Evolutionary conservation across 2,888 invertebrate genomes (phyloP), one percentile per base, ranked within the genome.

Genomic region (Trichopria drosophilae): DNA sequence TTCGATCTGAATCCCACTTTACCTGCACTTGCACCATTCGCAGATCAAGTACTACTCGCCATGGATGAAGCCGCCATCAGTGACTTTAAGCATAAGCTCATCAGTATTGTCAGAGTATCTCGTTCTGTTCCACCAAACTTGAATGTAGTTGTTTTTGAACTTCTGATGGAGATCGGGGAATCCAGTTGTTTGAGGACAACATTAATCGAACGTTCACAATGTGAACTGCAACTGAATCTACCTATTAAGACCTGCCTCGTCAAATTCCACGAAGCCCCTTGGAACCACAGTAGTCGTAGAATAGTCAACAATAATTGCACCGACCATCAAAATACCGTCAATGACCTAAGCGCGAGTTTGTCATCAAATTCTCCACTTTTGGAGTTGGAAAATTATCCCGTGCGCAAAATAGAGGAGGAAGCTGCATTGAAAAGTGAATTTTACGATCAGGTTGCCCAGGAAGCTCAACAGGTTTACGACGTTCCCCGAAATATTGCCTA

Each of bases 221-320:
- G 75, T 50, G 42, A 62, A 1, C 19, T 71, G 2, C 66, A 66
- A 10, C 16, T 60, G 1, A 65, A 66, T 48, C 39, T 58, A 12
- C 69, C 71, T 5, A 45, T 62, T 4, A 66, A 64, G 47, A 37
- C 60, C 6, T 75, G 75, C 39, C 49, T 61, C 15, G 66, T 73
- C 0, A 68, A 59, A 0, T 66, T 73, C 20, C 72, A 75, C 31
- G 69, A 73, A 53, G 65, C 63, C 15, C 69, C 70, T 2, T 69
- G 67, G 68, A 13, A 10, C 6, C 58, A 57, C 6, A 58, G 64
- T 3, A 67, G 61, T 43, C 65, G 68, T 3, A 64, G 47, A 36
- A 66, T 75, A 23, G 62, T 59, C 1, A 61, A 60, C 12, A 75
- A 74, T 35, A 75, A 75, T 51, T 75, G 75, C 42, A 75, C 69